Base-by-base conservation (phyloP, 2,797 vertebrate genomes). In the Eutrigla gurnardus region DNA sequence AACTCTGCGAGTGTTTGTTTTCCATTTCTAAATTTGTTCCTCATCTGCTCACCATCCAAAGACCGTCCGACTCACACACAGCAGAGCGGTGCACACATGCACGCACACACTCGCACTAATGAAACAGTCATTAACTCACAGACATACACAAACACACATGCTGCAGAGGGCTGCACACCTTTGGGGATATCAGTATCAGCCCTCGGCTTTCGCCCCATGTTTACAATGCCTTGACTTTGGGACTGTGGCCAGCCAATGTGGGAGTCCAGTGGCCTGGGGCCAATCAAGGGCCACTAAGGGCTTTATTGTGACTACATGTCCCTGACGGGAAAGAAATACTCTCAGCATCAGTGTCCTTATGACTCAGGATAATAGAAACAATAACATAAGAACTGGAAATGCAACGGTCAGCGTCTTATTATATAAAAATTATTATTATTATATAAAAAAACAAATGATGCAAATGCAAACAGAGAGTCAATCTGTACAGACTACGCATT, bases 131-230 rank as follows among this genome's bases (percentile, higher is more conserved):
- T 88, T 90, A 81, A 80, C 80, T 73, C 65, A 59, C 81, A 86
- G 80, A 88, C 87, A 89, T 78, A 88, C 75, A 91, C 89, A 92
- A 82, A 91, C 86, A 90, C 89, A 90, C 85, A 86, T 53, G 77
- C 73, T 66, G 70, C 71, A 76, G 65, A 70, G 60, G 78, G 80
- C 60, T 74, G 53, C 70, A 85, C 88, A 90, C 88, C 92, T 91
- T 71, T 62, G 91, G 89, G 91, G 88, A 83, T 91, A 93, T 93
- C 90, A 61, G 75, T 91, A 72, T 92, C 90, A 86, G 83, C 77
- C 64, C 81, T 68, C 84, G 86, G 90, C 86, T 82, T 88, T 86
- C 59, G 17, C 77, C 84, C 53, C 67, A 58, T 92, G 87, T 92
- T 93, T 92, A 82, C 86, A 86, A 69, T 87, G 86, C 82, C 81